Conservation (phyloP, 2,888 invertebrate genomes). For the Stramonita haemastoma region DNA sequence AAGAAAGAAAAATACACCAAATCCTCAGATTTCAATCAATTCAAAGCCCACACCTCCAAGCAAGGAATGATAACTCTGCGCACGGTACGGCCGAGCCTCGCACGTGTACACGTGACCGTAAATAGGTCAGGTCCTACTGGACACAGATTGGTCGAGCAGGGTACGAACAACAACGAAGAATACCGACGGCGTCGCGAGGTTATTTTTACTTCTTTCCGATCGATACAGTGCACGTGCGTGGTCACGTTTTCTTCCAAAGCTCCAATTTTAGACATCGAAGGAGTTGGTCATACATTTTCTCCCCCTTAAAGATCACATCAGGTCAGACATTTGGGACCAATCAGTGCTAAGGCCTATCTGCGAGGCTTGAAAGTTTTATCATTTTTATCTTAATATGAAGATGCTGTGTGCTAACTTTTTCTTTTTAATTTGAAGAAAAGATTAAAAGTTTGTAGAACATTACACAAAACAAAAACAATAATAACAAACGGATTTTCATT, state of each 20-base stretch:
- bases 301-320: background rate
- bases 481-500: too few relatives aligned
- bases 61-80: conserved; percentile 10
- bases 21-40: conserved; percentile 5
- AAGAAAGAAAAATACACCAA: background rate
- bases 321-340: background rate
- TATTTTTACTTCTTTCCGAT: background rate
- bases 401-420: background rate
- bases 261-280: too few relatives aligned
- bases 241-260: conserved; percentile 1
- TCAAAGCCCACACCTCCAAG: background rate
- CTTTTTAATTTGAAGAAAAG: background rate
- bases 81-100: background rate
- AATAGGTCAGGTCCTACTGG: background rate
- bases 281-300: too few relatives aligned
- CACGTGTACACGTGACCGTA: conserved; percentile 25
- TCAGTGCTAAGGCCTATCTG: background rate
- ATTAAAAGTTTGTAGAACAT: background rate
- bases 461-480: background rate
- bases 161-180: background rate
- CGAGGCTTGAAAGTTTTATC: background rate
- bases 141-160: conserved; percentile 1
- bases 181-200: background rate
- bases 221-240: conserved; percentile 10
- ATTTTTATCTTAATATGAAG: background rate